Evolutionary conservation across 2,113 vertebrate genomes (phyloP), one percentile per base, ranked within the genome.

Genomic region (Merops nubicus): DNA sequence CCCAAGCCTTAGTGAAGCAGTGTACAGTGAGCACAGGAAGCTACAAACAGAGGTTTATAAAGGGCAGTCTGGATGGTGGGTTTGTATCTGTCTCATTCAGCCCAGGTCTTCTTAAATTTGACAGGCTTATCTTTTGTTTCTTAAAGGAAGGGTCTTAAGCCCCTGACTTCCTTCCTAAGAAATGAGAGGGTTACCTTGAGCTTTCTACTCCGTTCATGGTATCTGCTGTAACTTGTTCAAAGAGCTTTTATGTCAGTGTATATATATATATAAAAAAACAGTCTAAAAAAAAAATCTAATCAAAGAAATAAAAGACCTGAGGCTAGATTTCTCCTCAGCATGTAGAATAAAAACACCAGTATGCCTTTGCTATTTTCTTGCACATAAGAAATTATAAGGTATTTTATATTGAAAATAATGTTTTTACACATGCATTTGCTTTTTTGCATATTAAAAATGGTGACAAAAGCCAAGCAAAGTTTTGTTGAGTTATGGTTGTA

Each of bases 1-100:
- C 65, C 26, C 3, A 1, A 84, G 36, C 21, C 51, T 15, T 43
- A 68, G 50, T 54, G 74, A 20, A 78, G 36, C 22, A 28, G 11
- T 8, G 51, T 12, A 28, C 26, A 23, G 51, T 38, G 69, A 64
- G 7, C 20, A 9, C 0, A 0, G 13, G 14, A 57, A 72, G 43
- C 23, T 57, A 28, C 6, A 40, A 83, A 62, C 21, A 22, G 4
- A 2, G 11, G 14, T 73, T 73, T 84, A 25, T 51, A 19, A 38
- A 59, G 20, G 42, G 6, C 40, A 56, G 2, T 33, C 48, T 76
- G 70, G 12, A 17, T 13, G 72, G n/a, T 80, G 28, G 21, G 19
- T 77, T 69, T 69, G 42, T 14, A 43, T 64, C 29, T 38, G 8
- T 40, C 16, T 82, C 33, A 69, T 67, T 85, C 26, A 64, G 54